phyloP scores from a whole-genome alignment of 64 coral and sea anemone genomes.

The Montipora efflorescens region DNA sequence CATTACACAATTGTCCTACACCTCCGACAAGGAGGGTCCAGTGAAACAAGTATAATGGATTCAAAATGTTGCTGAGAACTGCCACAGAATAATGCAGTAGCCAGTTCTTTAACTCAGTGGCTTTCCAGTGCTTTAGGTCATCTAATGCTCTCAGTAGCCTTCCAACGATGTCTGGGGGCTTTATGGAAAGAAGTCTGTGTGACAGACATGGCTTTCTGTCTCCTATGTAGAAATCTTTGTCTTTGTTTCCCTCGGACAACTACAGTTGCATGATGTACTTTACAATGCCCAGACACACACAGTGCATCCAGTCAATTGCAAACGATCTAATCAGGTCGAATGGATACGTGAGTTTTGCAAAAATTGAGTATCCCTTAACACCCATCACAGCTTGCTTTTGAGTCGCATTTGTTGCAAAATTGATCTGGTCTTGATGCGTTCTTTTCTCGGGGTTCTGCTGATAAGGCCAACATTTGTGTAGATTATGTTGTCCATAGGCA shows the following conservation, averaged over 20 bases:
- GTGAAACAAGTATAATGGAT: conserved; percentile 45
- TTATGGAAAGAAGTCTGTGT: conserved; percentile 38
- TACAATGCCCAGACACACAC: conserved; percentile 62
- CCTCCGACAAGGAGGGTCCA: conserved; percentile 57
- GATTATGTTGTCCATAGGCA: conserved; percentile 54
- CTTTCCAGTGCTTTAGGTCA: conserved; percentile 69
- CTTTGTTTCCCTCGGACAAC: conserved; percentile 26
- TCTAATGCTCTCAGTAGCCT: conserved; percentile 30
- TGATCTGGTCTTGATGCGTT: conserved; percentile 51
- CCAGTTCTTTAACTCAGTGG: conserved; percentile 76
- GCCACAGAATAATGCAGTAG: conserved; percentile 42
- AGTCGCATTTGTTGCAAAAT: conserved; percentile 56
- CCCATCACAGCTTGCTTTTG: conserved; percentile 51
- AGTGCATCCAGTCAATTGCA: conserved; percentile 72
- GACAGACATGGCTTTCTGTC: conserved; percentile 4
- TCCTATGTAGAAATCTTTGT: conserved; percentile 43
- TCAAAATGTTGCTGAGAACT: conserved; percentile 13
- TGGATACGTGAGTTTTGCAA: conserved; percentile 27
- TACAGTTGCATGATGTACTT: conserved; percentile 45
- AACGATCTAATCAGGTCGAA: conserved; percentile 66
- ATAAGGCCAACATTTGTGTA: conserved; percentile 62
- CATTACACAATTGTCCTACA: conserved; percentile 44
- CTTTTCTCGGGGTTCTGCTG: conserved; percentile 32
- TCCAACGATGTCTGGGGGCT: conserved; percentile 61
- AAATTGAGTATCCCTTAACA: conserved; percentile 61